Percentiles rank a stretch among this genome's conserved stretches.
Evolutionary conservation across 1,140 invertebrate genomes (phyloP).

Genomic region (Limonius californicus): DNA sequence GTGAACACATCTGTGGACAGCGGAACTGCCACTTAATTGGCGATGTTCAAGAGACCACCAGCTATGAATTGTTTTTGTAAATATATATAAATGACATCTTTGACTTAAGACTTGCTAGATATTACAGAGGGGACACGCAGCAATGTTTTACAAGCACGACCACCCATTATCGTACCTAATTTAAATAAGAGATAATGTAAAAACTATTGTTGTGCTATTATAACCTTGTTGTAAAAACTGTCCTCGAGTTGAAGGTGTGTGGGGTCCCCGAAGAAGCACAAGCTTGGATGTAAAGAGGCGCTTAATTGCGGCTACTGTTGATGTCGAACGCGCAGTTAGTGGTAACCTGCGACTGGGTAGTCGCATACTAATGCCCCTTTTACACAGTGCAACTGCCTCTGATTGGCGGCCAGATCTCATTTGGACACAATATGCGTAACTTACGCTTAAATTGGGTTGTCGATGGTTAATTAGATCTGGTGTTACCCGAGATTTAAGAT

Average conservation of each 20-base stretch:
- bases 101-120: slow-evolving; percentile 1
- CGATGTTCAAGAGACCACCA: slow-evolving; percentile 5
- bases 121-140: background rate
- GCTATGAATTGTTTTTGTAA: slow-evolving; percentile 5
- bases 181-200: slow-evolving; percentile 12
- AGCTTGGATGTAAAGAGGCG: slow-evolving; percentile 21
- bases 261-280: background rate
- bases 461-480: background rate
- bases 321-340: slow-evolving; percentile 21
- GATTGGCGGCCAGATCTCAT: background rate
- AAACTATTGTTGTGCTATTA: slow-evolving; percentile 8
- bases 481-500: background rate
- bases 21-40: slow-evolving; percentile 7
- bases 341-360: slow-evolving; percentile 15
- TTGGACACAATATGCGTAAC: background rate
- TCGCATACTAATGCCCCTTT: slow-evolving; percentile 24
- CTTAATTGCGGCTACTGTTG: slow-evolving; percentile 27
- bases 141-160: background rate
- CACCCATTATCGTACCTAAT: slow-evolving; percentile 9
- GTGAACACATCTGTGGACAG: background rate
- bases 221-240: slow-evolving; percentile 2
- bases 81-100: slow-evolving; percentile 11
- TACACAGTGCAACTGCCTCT: slow-evolving; percentile 3
- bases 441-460: background rate
- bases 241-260: slow-evolving; percentile 3